A percentile compares a stretch with the other conserved stretches of the same genome.
These are phyloP conservation scores for Pongo abelii DNA, from an alignment of 2,113 vertebrate genomes.

Conservation along the genomic window DNA sequence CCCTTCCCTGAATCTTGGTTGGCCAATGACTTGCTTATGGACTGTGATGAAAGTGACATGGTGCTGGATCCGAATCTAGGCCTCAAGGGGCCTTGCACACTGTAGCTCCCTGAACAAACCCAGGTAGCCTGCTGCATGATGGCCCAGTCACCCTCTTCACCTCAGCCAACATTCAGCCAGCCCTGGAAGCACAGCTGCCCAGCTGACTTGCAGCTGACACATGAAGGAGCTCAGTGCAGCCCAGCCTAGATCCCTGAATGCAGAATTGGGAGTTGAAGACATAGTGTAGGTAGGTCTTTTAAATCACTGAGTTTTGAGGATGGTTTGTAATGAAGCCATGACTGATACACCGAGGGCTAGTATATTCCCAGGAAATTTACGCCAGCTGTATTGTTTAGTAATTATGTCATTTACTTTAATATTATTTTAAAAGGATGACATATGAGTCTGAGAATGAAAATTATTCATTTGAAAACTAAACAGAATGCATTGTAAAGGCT, in stretches of 20 bases:
- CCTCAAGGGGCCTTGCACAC: background rate
- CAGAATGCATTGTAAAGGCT: background rate
- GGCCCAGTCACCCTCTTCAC: fast-evolving
- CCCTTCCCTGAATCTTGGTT: background rate
- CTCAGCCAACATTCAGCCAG: background rate
- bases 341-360: background rate
- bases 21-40: background rate
- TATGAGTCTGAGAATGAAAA: slow-evolving; percentile 14
- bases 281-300: background rate
- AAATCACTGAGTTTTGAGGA: background rate
- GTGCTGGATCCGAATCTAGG: background rate
- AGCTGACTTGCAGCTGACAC: background rate
- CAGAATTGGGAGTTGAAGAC: background rate
- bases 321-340: background rate
- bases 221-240: background rate
- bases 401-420: background rate
- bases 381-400: background rate
- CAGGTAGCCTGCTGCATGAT: background rate
- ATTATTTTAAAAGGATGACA: background rate
- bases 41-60: background rate
- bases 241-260: background rate
- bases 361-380: background rate
- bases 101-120: background rate
- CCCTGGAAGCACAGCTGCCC: background rate
- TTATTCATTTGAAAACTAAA: background rate